Percentiles rank a stretch among this genome's conserved stretches.
Evolutionary conservation across 2,888 invertebrate species (phyloP).

Genomic region (Dicyrtomina minuta): DNA sequence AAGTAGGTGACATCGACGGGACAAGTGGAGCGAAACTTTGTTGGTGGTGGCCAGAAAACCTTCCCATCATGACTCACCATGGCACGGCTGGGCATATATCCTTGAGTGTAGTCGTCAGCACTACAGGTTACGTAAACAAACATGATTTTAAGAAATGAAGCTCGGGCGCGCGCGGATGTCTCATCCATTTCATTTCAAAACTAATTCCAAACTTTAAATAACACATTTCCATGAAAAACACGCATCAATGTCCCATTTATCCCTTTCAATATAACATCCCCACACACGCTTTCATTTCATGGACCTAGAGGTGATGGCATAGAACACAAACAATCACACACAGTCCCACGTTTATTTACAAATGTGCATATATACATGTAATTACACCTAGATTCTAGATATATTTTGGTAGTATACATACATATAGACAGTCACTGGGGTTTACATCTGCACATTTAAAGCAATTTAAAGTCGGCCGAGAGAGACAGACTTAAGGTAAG

Average conservation of each 20-base stretch:
- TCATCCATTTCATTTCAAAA: too few relatives aligned
- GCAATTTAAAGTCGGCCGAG: background rate
- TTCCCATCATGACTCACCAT: constrained; percentile 61
- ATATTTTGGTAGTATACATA: too few relatives aligned
- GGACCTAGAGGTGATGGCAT: background rate
- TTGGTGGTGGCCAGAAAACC: constrained; percentile 64
- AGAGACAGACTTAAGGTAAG: background rate
- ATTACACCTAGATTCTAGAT: too few relatives aligned
- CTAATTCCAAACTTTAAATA: too few relatives aligned
- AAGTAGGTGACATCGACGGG: constrained; percentile 62
- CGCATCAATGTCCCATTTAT: too few relatives aligned
- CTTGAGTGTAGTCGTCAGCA: constrained; percentile 63
- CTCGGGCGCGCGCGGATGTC: too few relatives aligned
- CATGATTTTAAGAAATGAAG: background rate
- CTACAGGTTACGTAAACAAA: constrained; percentile 54
- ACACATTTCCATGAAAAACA: too few relatives aligned
- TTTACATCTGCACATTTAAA: background rate
- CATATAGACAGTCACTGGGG: too few relatives aligned
- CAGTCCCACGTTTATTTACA: too few relatives aligned
- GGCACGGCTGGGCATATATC: constrained; percentile 63
- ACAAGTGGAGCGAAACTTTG: constrained; percentile 62
- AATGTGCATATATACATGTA: too few relatives aligned
- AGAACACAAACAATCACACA: too few relatives aligned
- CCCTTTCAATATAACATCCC: background rate
- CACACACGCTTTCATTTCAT: background rate